These are phyloP conservation scores for Brachyopa scutellaris DNA, from an alignment of 2,888 invertebrate species.

Conservation along the genomic window DNA sequence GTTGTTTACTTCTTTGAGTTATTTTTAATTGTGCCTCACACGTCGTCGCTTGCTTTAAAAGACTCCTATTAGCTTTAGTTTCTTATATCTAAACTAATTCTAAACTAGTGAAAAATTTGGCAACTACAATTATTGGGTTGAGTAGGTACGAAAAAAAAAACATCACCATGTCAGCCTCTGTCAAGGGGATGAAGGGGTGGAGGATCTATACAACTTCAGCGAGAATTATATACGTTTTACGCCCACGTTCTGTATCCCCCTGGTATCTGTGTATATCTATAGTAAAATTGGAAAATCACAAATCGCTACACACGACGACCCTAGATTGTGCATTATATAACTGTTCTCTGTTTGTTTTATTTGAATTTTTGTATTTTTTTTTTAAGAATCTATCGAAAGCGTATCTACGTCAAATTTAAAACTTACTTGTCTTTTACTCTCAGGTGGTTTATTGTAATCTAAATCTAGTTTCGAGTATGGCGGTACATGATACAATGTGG, in stretches of 20 bases:
- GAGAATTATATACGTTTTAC: constrained; percentile 4
- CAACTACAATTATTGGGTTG: constrained; percentile 43
- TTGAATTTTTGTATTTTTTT: constrained; percentile 32
- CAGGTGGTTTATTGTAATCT: constrained; percentile 82
- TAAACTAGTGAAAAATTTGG: constrained; percentile 40
- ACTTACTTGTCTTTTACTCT: constrained; percentile 83
- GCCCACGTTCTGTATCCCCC: constrained; percentile 8
- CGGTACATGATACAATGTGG: constrained; percentile 75
- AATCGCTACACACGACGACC: constrained; percentile 58
- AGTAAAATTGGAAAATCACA: constrained; percentile 41
- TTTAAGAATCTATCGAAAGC: constrained; percentile 82
- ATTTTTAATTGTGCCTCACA: constrained; percentile 38
- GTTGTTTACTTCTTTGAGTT: constrained; percentile 41
- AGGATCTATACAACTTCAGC: constrained; percentile 8
- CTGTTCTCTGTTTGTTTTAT: constrained; percentile 47
- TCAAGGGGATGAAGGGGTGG: background rate
- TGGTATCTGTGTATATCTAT: constrained; percentile 18
- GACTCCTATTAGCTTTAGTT: background rate
- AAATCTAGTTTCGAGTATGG: constrained; percentile 82
- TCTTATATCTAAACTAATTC: constrained; percentile 40
- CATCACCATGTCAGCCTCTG: constrained; percentile 64
- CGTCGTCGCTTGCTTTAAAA: constrained; percentile 5
- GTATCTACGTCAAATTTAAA: constrained; percentile 83
- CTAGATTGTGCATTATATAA: constrained; percentile 67
- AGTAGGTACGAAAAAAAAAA: constrained; percentile 13